Conservation (phyloP, 2,113 vertebrate species). For the Platanista minor region DNA sequence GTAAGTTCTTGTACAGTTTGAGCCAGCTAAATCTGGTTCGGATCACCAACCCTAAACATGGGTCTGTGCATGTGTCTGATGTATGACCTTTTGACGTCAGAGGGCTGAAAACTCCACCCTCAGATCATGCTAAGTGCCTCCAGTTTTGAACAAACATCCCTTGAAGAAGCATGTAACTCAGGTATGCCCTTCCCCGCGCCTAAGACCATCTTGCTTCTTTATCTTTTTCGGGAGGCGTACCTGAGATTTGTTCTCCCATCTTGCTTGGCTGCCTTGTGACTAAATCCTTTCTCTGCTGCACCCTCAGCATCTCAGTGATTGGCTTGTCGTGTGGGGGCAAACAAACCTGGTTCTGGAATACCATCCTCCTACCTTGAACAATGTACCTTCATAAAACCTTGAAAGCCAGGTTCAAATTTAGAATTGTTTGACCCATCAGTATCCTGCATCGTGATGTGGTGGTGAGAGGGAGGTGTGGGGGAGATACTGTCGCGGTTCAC, state of each 20-base stretch:
- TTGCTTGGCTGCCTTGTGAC: neutral
- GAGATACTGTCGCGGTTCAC: neutral
- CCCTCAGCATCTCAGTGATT: neutral
- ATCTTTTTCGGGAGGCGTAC: neutral
- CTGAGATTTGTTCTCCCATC: neutral
- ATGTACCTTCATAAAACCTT: neutral
- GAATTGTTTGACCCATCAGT: neutral
- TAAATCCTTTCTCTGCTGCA: neutral
- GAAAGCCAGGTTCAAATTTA: neutral
- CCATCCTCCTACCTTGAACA: neutral
- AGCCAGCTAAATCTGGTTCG: neutral
- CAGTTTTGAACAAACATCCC: neutral
- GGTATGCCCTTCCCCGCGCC: neutral
- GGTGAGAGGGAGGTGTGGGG: neutral
- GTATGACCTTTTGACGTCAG: neutral
- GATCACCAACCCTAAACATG: neutral
- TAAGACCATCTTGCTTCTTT: neutral
- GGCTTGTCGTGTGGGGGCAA: neutral
- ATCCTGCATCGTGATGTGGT: too few species aligned
- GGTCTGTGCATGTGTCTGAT: neutral
- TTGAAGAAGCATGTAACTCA: neutral
- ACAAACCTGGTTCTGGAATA: neutral
- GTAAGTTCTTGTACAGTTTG: neutral
- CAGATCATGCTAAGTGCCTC: neutral
- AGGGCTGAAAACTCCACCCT: neutral